Evolutionary conservation across 2,888 invertebrate genomes (phyloP), one percentile per base, ranked within the genome.

Genomic region (Aproaerema taeniolella): DNA sequence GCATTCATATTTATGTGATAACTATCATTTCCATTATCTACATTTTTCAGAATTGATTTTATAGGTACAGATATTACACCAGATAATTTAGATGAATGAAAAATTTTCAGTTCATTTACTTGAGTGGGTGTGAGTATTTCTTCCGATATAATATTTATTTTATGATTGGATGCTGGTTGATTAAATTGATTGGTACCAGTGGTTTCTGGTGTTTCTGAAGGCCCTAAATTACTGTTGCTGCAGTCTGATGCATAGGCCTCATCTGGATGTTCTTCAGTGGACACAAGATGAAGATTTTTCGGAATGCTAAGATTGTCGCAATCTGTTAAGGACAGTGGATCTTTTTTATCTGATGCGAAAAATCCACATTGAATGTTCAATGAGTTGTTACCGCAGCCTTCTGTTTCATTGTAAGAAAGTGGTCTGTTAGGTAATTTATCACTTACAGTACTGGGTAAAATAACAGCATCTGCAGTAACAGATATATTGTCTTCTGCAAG

Each of bases 101-200:
- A 35, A 30, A 17, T 36, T 40, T 59, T 49, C 1, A 63, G 35
- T 28, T 58, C 49, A 13, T 46, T 59, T 24, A 59, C 46, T 44
- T 54, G 51, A 41, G 60, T 46, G 9, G 50, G 41, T 43, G 55
- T 49, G 11, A 73, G 49, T 41, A 61, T 60, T 53, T 70, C 56
- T 49, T 76, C 61, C 15, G 69, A 67, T 42, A 75, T 53, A 39
- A 72, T 67, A 43, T 60, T 60, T 8, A 71, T 61, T 58, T 67
- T 60, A 34, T 50, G 56, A 29, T 48, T 50, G 25, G 32, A 28
- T 41, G 50, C 29, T 12, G 32, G 24, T 29, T 13, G 8, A n/a
- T n/a, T n/a, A n/a, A 14, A 38, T 20, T 20, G 4, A 20, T 8
- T 20, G 20, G 5, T 20, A 6, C 4, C 8, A 20, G 4, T 20